phyloP scores from a whole-genome alignment of 2,113 vertebrate species.

The Gopherus flavomarginatus region DNA sequence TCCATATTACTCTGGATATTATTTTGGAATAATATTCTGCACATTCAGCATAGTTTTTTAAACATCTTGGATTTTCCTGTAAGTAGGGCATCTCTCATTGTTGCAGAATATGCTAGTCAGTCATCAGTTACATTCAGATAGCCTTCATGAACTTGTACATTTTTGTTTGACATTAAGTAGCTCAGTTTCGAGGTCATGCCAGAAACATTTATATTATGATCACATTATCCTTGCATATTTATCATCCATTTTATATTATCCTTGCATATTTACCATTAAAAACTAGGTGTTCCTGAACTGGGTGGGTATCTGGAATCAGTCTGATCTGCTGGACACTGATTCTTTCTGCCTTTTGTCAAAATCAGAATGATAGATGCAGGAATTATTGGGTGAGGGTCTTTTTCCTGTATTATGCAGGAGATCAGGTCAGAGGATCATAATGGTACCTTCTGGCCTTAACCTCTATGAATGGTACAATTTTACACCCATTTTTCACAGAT shows the following conservation, averaged over 20 bases:
- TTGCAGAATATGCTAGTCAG: not conserved
- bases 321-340: not conserved
- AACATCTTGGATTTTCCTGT: not conserved
- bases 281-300: not conserved
- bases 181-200: not conserved
- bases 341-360: not conserved
- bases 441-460: not conserved
- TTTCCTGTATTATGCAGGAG: not conserved
- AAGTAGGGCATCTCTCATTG: not conserved
- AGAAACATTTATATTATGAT: not conserved
- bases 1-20: not conserved
- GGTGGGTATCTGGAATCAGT: not conserved
- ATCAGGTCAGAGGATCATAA: not conserved
- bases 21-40: not conserved
- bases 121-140: not conserved
- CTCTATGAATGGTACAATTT: not conserved
- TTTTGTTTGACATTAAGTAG: not conserved
- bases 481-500: not conserved
- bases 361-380: not conserved
- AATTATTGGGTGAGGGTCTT: not conserved
- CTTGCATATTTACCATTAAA: not conserved
- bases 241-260: not conserved
- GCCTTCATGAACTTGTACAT: fast-evolving
- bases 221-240: not conserved
- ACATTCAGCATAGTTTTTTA: not conserved